Evolutionary conservation across 2,797 vertebrate species (phyloP).

Genomic region (Cynopterus sphinx): DNA sequence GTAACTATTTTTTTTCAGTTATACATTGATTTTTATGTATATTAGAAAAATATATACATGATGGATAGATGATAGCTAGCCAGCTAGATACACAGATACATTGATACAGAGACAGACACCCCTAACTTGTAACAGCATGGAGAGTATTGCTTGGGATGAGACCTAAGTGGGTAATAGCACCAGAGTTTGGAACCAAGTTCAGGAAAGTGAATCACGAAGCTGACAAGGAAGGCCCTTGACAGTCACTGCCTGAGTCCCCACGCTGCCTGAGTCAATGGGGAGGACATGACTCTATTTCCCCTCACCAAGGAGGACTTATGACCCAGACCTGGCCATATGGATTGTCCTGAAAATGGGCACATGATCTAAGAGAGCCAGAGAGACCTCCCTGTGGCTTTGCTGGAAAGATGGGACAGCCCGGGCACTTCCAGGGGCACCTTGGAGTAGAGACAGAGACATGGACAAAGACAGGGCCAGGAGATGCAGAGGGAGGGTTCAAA

Average conservation of each 20-base stretch:
- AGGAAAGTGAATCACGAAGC: background rate
- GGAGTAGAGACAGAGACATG: background rate
- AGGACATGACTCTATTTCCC: background rate
- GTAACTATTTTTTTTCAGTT: background rate
- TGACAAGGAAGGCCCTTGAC: background rate
- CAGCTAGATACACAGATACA: background rate
- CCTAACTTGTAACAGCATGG: background rate
- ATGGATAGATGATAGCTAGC: background rate
- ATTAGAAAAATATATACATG: background rate
- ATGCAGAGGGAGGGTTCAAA: background rate
- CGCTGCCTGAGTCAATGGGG: background rate
- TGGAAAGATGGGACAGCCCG: background rate
- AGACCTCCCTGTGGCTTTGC: background rate
- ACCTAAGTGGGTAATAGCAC: background rate
- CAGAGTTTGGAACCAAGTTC: background rate
- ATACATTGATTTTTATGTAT: background rate
- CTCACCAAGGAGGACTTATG: background rate
- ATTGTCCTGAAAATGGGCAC: too few species aligned
- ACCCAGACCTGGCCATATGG: background rate
- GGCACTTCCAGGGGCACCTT: background rate
- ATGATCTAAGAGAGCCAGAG: background rate
- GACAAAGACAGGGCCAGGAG: background rate
- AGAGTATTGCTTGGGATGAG: background rate
- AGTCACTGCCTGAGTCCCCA: background rate
- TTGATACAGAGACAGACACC: background rate